phyloP scores from a whole-genome alignment of 2,113 vertebrate genomes.

The Hirundichthys speculiger region DNA sequence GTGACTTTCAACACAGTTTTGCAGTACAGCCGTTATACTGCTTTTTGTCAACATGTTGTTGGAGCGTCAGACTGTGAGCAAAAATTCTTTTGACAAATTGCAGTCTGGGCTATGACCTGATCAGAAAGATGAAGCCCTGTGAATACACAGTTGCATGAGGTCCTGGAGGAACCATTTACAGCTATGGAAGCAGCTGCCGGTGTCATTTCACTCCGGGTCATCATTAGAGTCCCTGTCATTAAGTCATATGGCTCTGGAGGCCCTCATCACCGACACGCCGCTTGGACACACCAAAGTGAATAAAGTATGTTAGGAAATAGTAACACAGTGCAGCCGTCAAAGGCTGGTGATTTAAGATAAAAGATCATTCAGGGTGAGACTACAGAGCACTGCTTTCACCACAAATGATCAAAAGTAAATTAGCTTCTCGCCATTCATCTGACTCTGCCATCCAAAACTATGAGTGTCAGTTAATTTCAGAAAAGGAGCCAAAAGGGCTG shows the following conservation, averaged over 20 bases:
- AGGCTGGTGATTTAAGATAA: neutral
- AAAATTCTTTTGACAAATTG: slow-evolving; percentile 35
- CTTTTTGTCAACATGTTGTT: slow-evolving; percentile 26
- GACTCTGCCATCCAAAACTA: slow-evolving; percentile 18
- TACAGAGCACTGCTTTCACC: slow-evolving; percentile 1
- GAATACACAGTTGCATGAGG: slow-evolving; percentile 41
- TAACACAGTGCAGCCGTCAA: neutral
- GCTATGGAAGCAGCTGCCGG: slow-evolving; percentile 56
- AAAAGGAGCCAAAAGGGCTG: slow-evolving; percentile 32
- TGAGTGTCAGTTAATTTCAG: slow-evolving; percentile 31
- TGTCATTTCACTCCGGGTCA: slow-evolving; percentile 57
- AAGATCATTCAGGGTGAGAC: neutral
- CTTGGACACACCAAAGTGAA: slow-evolving; percentile 28
- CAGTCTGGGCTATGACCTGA: slow-evolving; percentile 36
- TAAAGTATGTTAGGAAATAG: slow-evolving; percentile 16
- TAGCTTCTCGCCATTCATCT: neutral
- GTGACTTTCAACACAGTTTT: slow-evolving; percentile 10
- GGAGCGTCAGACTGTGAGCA: slow-evolving; percentile 10
- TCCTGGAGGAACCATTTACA: slow-evolving; percentile 55
- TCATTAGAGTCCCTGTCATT: slow-evolving; percentile 66
- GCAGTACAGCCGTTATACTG: slow-evolving; percentile 9
- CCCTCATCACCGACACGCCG: slow-evolving; percentile 32
- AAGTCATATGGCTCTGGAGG: slow-evolving; percentile 60
- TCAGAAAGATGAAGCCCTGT: slow-evolving; percentile 37
- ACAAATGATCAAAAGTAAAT: neutral